Percentiles rank a stretch among this genome's conserved stretches.
These are phyloP conservation scores for Cinclus mexicanus DNA, from an alignment of 2,113 vertebrate genomes.

Conservation along the genomic window DNA sequence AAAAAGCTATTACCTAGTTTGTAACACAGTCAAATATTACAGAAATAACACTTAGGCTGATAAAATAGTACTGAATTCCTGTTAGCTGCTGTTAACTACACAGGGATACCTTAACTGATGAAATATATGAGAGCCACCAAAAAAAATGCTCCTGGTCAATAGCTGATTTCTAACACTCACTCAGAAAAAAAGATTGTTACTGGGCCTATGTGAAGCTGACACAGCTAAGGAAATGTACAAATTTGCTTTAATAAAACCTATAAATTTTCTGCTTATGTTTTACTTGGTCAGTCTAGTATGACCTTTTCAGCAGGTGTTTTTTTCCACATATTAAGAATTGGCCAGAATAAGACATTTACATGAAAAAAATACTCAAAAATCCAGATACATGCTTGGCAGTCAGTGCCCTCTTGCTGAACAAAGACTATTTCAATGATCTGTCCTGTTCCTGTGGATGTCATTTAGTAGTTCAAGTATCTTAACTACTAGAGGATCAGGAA, in stretches of 20 bases:
- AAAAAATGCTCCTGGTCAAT: neutral
- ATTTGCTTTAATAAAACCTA: neutral
- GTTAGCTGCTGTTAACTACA: neutral
- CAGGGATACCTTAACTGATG: neutral
- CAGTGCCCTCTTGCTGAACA: neutral
- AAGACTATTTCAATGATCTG: neutral
- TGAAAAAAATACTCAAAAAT: neutral
- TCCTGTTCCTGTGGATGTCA: neutral
- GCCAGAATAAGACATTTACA: neutral
- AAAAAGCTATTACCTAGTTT: neutral
- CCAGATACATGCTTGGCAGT: neutral
- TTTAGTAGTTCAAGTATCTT: neutral
- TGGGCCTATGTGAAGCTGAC: neutral
- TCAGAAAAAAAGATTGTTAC: neutral
- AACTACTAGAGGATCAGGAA: neutral
- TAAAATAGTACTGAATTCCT: neutral
- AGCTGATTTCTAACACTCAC: neutral
- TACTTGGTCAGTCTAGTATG: neutral
- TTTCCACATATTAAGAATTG: neutral
- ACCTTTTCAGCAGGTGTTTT: neutral
- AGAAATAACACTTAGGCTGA: neutral
- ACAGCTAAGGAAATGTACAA: neutral
- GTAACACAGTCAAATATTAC: neutral
- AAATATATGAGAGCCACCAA: neutral
- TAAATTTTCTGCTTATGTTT: neutral